Evolutionary conservation across 1,140 invertebrate species (phyloP), one percentile per base, ranked within the genome.

Genomic region (Parapsyche elsis): DNA sequence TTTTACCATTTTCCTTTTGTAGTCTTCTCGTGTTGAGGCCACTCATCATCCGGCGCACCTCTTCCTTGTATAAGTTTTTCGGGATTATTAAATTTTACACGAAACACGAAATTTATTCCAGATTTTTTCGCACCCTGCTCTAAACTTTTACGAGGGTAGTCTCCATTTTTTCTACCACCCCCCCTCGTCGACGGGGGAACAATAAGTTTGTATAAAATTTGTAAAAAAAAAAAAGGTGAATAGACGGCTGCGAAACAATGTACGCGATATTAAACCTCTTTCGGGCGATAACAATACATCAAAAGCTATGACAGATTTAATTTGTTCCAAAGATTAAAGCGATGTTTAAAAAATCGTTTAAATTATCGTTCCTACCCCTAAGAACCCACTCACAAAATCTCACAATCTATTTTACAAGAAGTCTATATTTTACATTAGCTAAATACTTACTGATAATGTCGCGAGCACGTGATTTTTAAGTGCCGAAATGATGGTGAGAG

Each of bases 21-120:
- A 71, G 57, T 30, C 70, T 45, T 59, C 71, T 19, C 71, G 38
- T 57, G 76, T 77, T 30, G 30, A 21, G 76, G 74, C 74, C 74
- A 76, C 74, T 76, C 74, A 76, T 76, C 74, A 76, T 76, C 74
- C 71, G 5, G 12, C 67, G 24, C 30, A 71, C 30, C 46, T 76
- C 46, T 71, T 16, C 61, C 14, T 38, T 79, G 23, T 79, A 53
- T 24, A 64, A 45, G 14, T 80, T 74, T 75, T 80, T 80, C 78
- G 64, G 78, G 78, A 80, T 80, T 80, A 80, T 80, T 80, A 80
- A 80, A 80, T 80, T 80, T 80, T 80, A 80, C 78, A 80, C 46
- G 78, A 75, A 80, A 80, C 78, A 61, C 49, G 71, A 80, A 80
- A 80, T 80, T 80, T 80, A 80, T 80, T 73, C 78, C 24, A 57